Base-by-base conservation (phyloP, 1,140 invertebrate genomes). In the Bombus waltoni region DNA sequence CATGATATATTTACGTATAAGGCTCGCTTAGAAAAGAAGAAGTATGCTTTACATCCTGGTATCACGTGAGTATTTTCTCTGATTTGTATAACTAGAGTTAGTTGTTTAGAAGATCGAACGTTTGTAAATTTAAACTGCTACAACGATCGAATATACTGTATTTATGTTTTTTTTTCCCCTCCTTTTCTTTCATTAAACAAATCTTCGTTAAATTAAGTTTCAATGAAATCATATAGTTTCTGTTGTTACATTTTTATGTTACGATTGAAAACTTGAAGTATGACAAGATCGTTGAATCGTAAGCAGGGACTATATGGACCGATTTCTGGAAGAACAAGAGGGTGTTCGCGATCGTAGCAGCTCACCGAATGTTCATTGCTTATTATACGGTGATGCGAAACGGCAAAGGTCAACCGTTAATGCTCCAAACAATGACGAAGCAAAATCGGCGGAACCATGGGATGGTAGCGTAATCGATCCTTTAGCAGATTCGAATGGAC, bases 1-100 rank as follows among this genome's bases (percentile, higher is more conserved):
- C 98, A 99, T 94, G 99, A 99, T 95, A 97, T 97, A 89, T 98
- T 97, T 94, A 97, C 97, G 10, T 97, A 97, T 91, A 97, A 97
- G 94, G 97, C 96, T 44, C 95, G 97, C 88, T 92, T 98, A 80
- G 97, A 98, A 92, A 98, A 98, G 94, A 97, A 97, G 89, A 97
- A 97, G 93, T 98, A 97, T 93, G 96, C 97, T 47, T 93, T 98
- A 53, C 97, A 98, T 95, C 97, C 97, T 70, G 97, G 97, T 86
- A 97, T 95, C 93, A 97, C 97, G 95, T 95, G 91, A 94, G 94
- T 94, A 89, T 92, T 81, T 97, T 97, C 81, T 89, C 83, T 83
- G 59, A 83, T 28, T 42, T 28, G 0, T 73, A 72, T 47, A 57
- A 72, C 2, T 28, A 28, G 2, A 42, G 22, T 15, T 15, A 59